Percentiles rank a stretch among this genome's conserved stretches.
Conservation (phyloP, 2,113 vertebrate genomes). For the Leuciscus idus region DNA sequence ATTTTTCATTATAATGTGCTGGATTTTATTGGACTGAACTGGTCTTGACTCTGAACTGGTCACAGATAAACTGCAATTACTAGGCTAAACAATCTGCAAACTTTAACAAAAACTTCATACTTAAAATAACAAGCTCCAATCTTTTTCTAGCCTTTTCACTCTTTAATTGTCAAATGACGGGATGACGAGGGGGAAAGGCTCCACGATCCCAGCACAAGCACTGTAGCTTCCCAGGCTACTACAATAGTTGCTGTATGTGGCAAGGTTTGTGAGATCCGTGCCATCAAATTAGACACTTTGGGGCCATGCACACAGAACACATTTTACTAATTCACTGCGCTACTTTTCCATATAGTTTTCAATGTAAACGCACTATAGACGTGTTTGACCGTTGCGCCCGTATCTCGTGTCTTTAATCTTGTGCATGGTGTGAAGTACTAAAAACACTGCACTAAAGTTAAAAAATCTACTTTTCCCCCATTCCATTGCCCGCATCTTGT, state of each 20-base stretch:
- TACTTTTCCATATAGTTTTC: background rate
- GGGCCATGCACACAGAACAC: too few species aligned
- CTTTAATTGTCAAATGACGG: background rate
- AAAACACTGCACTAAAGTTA: background rate
- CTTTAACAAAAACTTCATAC: background rate
- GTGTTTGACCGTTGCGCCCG: background rate
- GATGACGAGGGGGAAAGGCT: background rate
- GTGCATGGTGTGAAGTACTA: too few species aligned
- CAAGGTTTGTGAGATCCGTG: background rate
- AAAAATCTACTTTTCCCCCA: background rate
- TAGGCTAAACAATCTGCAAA: background rate
- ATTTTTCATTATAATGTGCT: too few species aligned
- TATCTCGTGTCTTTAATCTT: too few species aligned
- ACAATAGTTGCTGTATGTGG: background rate
- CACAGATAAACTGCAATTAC: background rate
- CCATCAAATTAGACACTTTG: background rate
- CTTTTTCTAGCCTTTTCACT: background rate
- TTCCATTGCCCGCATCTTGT: background rate
- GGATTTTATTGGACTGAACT: background rate
- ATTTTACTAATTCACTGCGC: background rate
- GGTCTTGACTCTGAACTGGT: background rate
- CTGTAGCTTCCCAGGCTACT: background rate
- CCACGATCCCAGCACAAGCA: background rate
- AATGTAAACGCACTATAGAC: background rate
- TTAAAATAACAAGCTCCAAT: background rate